These are phyloP conservation scores for Selenia dentaria DNA, from an alignment of 2,888 invertebrate species.

Conservation along the genomic window DNA sequence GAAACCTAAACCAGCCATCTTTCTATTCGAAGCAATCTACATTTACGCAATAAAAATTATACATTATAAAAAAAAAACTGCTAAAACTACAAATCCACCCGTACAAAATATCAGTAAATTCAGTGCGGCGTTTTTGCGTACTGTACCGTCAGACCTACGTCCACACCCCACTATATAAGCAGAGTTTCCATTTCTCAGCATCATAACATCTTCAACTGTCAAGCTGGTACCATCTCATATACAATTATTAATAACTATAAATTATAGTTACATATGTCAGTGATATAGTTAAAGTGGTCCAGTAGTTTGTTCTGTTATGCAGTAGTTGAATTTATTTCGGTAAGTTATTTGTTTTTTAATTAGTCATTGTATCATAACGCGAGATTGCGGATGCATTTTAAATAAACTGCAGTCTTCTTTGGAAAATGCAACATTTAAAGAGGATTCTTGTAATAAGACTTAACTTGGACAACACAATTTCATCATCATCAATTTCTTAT, in stretches of 20 bases:
- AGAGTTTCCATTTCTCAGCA: conserved; percentile 22
- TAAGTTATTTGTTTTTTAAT: conserved; percentile 22
- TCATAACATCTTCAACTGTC: conserved; percentile 49
- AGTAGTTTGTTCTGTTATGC: conserved; percentile 25
- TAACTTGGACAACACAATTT: too few species aligned
- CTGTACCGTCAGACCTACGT: conserved; percentile 41
- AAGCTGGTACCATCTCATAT: conserved; percentile 28
- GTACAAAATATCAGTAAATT: background rate
- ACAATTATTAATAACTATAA: background rate
- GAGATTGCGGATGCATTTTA: too few species aligned
- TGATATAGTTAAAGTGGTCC: conserved; percentile 8
- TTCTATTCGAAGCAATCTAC: too few species aligned
- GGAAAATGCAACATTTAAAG: too few species aligned
- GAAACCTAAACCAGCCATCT: too few species aligned
- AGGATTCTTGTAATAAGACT: too few species aligned
- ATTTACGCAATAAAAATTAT: too few species aligned
- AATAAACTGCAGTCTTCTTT: too few species aligned
- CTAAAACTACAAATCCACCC: too few species aligned
- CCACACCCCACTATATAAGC: conserved; percentile 50
- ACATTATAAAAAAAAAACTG: too few species aligned
- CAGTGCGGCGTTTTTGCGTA: conserved; percentile 36
- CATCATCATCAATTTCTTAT: too few species aligned
- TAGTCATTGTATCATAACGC: too few species aligned
- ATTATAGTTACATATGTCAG: conserved; percentile 10
- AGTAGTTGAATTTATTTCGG: conserved; percentile 23